These are phyloP conservation scores for Euleptes europaea DNA, from an alignment of 2,113 vertebrate species.

Conservation along the genomic window DNA sequence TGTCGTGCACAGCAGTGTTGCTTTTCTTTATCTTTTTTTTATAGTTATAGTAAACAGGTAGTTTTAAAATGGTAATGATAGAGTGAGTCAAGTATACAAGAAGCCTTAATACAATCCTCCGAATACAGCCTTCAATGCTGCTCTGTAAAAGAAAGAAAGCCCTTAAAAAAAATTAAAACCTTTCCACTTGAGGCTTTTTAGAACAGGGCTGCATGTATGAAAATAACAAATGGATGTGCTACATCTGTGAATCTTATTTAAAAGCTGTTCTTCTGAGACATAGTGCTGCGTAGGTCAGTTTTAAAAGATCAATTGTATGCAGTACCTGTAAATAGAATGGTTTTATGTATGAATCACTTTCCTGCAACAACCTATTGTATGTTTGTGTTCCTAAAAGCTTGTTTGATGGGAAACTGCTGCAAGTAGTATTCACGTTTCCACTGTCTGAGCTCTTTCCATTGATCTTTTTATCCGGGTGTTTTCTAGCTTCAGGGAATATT, in stretches of 20 bases:
- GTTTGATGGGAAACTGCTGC: constrained; percentile 32
- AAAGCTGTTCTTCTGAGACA: constrained; percentile 39
- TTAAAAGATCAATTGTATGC: constrained; percentile 39
- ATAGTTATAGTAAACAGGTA: not conserved
- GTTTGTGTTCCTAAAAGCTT: constrained; percentile 25
- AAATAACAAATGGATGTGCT: constrained; percentile 27
- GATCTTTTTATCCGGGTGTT: constrained; percentile 29
- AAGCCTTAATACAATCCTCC: constrained; percentile 22
- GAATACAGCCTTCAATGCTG: constrained; percentile 20
- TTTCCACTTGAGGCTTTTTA: constrained; percentile 33
- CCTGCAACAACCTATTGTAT: constrained; percentile 44
- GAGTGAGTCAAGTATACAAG: not conserved
- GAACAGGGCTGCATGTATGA: not conserved
- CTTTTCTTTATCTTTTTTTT: not conserved
- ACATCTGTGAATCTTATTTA: constrained; percentile 41
- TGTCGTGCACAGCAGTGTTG: not conserved
- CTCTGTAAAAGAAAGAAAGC: constrained; percentile 34
- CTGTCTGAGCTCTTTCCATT: constrained; percentile 22
- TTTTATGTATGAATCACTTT: constrained; percentile 35
- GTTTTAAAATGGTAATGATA: not conserved
- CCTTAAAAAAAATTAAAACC: constrained; percentile 24
- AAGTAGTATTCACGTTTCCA: constrained; percentile 17
- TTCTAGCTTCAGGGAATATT: constrained; percentile 53
- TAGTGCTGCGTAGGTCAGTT: constrained; percentile 35
- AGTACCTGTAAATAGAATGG: constrained; percentile 32